A percentile compares a stretch with the other conserved stretches of the same genome.
Conservation (phyloP, 2,888 invertebrate species). For the Elaeidobius kamerunicus region DNA sequence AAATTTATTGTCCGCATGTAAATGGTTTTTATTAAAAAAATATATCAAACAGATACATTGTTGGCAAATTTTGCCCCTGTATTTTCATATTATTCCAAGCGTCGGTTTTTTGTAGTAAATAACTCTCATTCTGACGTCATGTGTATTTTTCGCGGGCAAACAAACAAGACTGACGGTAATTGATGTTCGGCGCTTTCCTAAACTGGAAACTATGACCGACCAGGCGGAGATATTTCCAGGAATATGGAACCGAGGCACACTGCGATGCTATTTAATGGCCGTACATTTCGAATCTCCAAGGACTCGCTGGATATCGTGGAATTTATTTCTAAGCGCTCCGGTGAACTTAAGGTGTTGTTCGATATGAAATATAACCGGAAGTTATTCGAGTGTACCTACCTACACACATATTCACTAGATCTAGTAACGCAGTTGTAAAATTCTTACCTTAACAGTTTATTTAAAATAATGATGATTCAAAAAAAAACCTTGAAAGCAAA, state of each 20-base stretch:
- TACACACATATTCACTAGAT: no score
- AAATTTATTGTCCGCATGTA: no score
- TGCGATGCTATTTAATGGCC: neutral
- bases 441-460: no score
- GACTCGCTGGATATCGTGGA: neutral
- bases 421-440: no score
- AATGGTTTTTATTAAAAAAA: no score
- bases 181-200: conserved; percentile 1
- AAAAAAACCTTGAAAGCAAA: no score
- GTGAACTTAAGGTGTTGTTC: neutral
- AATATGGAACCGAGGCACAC: neutral
- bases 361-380: neutral
- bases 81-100: neutral
- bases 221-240: neutral
- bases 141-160: neutral
- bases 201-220: neutral
- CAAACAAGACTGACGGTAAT: conserved; percentile 1
- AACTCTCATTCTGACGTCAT: neutral
- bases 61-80: no score
- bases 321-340: neutral
- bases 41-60: no score
- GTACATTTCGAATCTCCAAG: neutral
- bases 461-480: no score
- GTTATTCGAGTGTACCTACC: neutral
- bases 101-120: neutral